These are phyloP conservation scores for Drosophila elegans DNA, from an alignment of 1,140 invertebrate species.

Conservation along the genomic window DNA sequence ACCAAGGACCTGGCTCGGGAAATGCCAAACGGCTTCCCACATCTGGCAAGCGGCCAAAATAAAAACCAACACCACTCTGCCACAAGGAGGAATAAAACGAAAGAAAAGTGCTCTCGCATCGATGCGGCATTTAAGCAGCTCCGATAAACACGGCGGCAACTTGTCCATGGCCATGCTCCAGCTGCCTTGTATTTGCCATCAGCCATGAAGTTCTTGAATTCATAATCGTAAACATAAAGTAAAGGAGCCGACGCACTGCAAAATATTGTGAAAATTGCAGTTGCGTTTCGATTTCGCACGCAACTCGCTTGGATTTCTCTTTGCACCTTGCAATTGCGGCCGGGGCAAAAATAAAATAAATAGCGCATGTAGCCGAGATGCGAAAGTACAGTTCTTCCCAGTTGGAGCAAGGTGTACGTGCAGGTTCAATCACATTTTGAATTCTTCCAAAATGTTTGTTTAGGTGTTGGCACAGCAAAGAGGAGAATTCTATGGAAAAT, in stretches of 20 bases:
- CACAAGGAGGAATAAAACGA: conserved; percentile 12
- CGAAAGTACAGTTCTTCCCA: conserved; percentile 34
- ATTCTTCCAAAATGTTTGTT: conserved; percentile 40
- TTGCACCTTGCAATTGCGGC: conserved; percentile 54
- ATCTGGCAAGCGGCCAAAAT: conserved; percentile 39
- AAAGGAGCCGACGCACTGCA: conserved; percentile 23
- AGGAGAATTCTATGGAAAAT: neutral
- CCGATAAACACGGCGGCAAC: conserved; percentile 56
- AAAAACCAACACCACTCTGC: conserved; percentile 26
- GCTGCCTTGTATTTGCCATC: conserved; percentile 43
- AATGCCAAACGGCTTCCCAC: conserved; percentile 30
- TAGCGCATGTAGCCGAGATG: conserved; percentile 28
- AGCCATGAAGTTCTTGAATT: conserved; percentile 50
- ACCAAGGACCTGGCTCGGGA: conserved; percentile 39
- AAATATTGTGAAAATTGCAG: conserved; percentile 25
- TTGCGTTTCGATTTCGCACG: conserved; percentile 57
- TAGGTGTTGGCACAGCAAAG: conserved; percentile 16
- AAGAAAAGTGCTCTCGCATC: conserved; percentile 33
- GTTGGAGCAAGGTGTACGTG: conserved; percentile 32
- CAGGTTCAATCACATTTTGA: conserved; percentile 79
- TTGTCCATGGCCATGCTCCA: conserved; percentile 47
- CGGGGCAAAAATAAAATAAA: conserved; percentile 59
- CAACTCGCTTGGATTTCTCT: conserved; percentile 59
- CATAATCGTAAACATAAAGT: conserved; percentile 70
- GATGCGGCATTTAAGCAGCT: conserved; percentile 40